phyloP scores from a whole-genome alignment of 2,113 vertebrate species.

The Zosterops lateralis region DNA sequence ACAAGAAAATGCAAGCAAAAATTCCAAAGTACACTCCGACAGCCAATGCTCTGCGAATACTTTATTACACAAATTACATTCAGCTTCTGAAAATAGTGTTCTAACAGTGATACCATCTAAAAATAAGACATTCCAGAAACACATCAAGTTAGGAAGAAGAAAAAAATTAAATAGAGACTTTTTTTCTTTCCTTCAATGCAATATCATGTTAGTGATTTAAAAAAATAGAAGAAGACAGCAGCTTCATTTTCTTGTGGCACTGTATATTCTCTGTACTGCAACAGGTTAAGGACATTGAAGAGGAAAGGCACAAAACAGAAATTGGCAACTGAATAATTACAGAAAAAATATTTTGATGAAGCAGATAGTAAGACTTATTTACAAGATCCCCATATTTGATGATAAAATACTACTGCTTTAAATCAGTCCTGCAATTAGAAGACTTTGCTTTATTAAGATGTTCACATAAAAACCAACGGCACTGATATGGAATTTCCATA shows the following conservation, averaged over 20 bases:
- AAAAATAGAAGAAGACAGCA: slow-evolving; percentile 88
- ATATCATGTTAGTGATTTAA: slow-evolving; percentile 82
- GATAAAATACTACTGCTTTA: slow-evolving; percentile 66
- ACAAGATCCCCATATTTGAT: slow-evolving; percentile 70
- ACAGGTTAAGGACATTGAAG: slow-evolving; percentile 80
- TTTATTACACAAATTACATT: slow-evolving; percentile 99
- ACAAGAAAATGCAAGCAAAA: slow-evolving; percentile 47
- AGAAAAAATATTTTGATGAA: slow-evolving; percentile 67
- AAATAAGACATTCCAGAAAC: slow-evolving; percentile 89
- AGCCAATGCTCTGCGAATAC: slow-evolving; percentile 94
- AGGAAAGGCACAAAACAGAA: slow-evolving; percentile 92
- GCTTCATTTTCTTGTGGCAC: slow-evolving; percentile 82
- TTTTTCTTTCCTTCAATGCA: slow-evolving; percentile 80
- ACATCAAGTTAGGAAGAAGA: slow-evolving; percentile 76
- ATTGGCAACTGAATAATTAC: slow-evolving; percentile 68
- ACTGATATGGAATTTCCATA: slow-evolving; percentile 65
- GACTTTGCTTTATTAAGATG: slow-evolving; percentile 63
- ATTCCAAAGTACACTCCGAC: slow-evolving; percentile 68
- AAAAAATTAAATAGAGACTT: slow-evolving; percentile 84
- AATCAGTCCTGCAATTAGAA: slow-evolving; percentile 55
- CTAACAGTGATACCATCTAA: slow-evolving; percentile 96
- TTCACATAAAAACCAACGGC: slow-evolving; percentile 68
- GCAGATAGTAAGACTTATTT: slow-evolving; percentile 75
- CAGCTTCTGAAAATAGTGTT: slow-evolving; percentile 98
- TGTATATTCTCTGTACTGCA: slow-evolving; percentile 81